A percentile compares a stretch with the other conserved stretches of the same genome.
Conservation (phyloP, 2,113 vertebrate genomes). For the Microtus ochrogaster region DNA sequence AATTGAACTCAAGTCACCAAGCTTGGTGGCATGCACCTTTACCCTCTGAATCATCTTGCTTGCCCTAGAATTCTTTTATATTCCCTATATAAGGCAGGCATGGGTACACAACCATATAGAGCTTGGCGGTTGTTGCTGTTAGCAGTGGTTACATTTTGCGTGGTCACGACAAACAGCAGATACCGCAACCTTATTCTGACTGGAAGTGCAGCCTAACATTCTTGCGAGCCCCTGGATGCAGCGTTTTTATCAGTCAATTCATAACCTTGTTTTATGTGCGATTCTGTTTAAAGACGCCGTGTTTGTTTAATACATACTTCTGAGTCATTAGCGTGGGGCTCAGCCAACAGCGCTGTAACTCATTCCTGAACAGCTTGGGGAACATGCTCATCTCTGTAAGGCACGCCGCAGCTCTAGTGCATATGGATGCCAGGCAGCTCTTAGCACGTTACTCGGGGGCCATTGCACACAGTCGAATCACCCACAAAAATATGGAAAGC, state of each 20-base stretch:
- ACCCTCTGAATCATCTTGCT: background rate
- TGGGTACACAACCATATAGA: too few relatives aligned
- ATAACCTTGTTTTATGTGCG: background rate
- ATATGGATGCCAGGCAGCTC: too few relatives aligned
- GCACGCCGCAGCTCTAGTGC: background rate
- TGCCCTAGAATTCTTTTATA: background rate
- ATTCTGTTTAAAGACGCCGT: constrained; percentile 1
- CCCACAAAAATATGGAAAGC: background rate
- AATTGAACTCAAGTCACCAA: background rate
- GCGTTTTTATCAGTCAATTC: background rate
- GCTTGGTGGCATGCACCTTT: background rate
- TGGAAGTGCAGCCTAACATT: background rate
- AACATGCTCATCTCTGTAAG: background rate
- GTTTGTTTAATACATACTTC: background rate
- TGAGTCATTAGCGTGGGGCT: background rate
- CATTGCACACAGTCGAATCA: background rate
- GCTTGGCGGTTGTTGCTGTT: background rate
- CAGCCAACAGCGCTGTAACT: background rate
- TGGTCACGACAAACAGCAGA: background rate
- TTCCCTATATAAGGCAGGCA: background rate
- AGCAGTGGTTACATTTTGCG: fast-evolving
- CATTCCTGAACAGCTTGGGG: background rate
- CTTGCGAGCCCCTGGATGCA: background rate
- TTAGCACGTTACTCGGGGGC: background rate
- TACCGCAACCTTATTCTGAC: background rate